Evolutionary conservation across 2,888 invertebrate genomes (phyloP).

Genomic region (Fabriciana adippe): DNA sequence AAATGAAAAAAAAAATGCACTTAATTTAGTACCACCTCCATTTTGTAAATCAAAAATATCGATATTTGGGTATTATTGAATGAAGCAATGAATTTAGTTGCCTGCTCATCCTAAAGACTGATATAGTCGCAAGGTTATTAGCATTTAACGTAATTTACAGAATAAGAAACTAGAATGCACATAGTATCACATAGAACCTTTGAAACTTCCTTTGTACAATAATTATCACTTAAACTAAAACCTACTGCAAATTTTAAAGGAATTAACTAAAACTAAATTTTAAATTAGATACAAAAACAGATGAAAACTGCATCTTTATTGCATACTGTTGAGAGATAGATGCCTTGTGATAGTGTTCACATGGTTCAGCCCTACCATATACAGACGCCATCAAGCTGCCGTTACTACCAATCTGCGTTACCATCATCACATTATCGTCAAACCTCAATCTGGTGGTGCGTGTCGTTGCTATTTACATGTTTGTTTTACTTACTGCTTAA

Average conservation of each 20-base stretch:
- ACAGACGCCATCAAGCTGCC: slow-evolving; percentile 27
- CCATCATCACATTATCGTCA: slow-evolving; percentile 35
- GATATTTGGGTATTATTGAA: too few species aligned
- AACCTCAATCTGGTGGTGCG: slow-evolving; percentile 33
- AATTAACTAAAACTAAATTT: too few species aligned
- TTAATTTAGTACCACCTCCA: too few species aligned
- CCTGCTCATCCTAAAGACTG: too few species aligned
- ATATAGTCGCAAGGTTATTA: background rate
- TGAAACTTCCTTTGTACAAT: too few species aligned
- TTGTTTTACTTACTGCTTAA: background rate
- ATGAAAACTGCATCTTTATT: background rate
- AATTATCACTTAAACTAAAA: too few species aligned
- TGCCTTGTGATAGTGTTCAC: background rate
- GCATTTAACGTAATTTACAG: background rate
- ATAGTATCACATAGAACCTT: too few species aligned
- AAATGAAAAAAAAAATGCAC: background rate
- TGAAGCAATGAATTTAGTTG: too few species aligned
- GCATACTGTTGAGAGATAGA: background rate
- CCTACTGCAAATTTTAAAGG: too few species aligned
- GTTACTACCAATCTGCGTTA: slow-evolving; percentile 34
- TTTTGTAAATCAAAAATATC: too few species aligned
- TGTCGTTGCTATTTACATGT: background rate
- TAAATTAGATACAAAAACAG: too few species aligned
- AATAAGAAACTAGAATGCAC: too few species aligned
- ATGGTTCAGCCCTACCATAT: slow-evolving; percentile 22